Evolutionary conservation across 2,888 invertebrate genomes (phyloP).

Genomic region (Dynastes hyllus): DNA sequence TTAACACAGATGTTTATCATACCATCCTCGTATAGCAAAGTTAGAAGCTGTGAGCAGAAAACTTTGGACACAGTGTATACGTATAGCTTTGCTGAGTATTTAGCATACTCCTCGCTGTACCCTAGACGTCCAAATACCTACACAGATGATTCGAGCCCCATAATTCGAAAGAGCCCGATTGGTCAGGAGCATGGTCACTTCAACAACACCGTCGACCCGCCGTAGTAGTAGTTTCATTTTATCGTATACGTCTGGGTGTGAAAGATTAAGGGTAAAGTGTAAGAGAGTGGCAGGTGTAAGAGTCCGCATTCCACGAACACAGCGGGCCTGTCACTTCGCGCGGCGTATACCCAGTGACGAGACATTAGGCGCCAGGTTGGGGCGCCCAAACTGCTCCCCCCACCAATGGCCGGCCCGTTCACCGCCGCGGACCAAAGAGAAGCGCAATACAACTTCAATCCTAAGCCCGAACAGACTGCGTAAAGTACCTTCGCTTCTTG

Average conservation of each 20-base stretch:
- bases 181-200: too few species aligned
- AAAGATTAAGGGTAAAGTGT: slow-evolving; percentile 57
- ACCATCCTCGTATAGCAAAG: too few species aligned
- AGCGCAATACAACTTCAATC: slow-evolving; percentile 67
- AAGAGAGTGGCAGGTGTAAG: slow-evolving; percentile 62
- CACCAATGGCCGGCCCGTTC: slow-evolving; percentile 60
- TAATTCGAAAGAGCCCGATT: too few species aligned
- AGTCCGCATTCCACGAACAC: slow-evolving; percentile 71
- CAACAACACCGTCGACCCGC: background rate
- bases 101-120: too few species aligned
- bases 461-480: slow-evolving; percentile 58
- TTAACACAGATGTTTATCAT: too few species aligned
- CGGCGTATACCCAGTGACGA: slow-evolving; percentile 71
- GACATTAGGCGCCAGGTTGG: slow-evolving; percentile 72
- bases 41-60: too few species aligned
- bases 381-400: slow-evolving; percentile 76
- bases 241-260: slow-evolving; percentile 44
- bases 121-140: too few species aligned
- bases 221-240: background rate
- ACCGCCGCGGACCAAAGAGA: slow-evolving; percentile 61
- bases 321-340: slow-evolving; percentile 75
- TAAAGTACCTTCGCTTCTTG: background rate
- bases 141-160: too few species aligned
- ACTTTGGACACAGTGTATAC: too few species aligned
- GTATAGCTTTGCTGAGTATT: too few species aligned